A percentile compares a stretch with the other conserved stretches of the same genome.
These are phyloP conservation scores for Heliconius himera DNA, from an alignment of 1,140 invertebrate species.

Conservation along the genomic window DNA sequence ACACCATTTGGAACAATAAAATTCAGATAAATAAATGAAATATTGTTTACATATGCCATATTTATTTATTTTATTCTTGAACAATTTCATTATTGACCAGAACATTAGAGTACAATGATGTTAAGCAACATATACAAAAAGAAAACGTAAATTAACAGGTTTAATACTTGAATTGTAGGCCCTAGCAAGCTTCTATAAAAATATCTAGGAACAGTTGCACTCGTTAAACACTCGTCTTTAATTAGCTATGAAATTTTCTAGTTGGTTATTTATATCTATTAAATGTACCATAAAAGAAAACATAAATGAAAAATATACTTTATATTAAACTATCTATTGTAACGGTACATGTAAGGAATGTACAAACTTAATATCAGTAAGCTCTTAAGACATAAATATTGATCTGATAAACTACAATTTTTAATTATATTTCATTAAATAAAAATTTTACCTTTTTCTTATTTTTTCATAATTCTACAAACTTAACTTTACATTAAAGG, in stretches of 20 bases:
- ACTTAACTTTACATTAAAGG: conserved; percentile 33
- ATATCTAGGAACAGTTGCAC: conserved; percentile 45
- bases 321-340: conserved; percentile 32
- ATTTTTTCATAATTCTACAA: conserved; percentile 36
- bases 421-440: background rate
- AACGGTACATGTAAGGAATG: conserved; percentile 49
- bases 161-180: conserved; percentile 35
- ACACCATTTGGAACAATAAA: background rate
- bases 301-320: background rate
- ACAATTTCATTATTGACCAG: conserved; percentile 55
- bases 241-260: conserved; percentile 9
- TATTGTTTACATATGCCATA: conserved; percentile 43
- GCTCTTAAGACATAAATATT: conserved; percentile 47
- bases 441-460: background rate
- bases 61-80: conserved; percentile 52
- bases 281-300: conserved; percentile 3
- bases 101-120: conserved; percentile 34
- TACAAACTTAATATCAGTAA: conserved; percentile 47
- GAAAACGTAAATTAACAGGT: conserved; percentile 32
- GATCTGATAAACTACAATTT: conserved; percentile 11
- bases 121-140: conserved; percentile 71
- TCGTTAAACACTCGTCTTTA: conserved; percentile 24
- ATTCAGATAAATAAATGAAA: background rate
- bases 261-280: background rate
- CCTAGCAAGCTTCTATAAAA: conserved; percentile 43